phyloP scores from a whole-genome alignment of 2,888 invertebrate genomes.

The Drosophila paucipuncta region DNA sequence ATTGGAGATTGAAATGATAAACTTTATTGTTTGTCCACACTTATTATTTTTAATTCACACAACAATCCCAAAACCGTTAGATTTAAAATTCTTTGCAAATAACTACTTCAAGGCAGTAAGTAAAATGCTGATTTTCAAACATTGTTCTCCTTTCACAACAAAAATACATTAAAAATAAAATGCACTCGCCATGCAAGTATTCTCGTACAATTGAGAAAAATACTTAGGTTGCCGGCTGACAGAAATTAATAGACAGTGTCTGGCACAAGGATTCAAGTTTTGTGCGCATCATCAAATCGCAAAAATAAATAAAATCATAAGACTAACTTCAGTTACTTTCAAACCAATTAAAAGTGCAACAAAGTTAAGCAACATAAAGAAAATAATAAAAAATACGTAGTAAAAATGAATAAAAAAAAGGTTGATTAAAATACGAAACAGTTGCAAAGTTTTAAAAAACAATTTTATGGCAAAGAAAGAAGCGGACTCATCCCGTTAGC shows the following conservation, averaged over 20 bases:
- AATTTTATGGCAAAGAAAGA: conserved; percentile 19
- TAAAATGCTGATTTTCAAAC: neutral
- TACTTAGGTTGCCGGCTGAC: neutral
- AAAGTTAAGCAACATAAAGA: conserved; percentile 53
- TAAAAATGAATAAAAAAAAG: conserved; percentile 16
- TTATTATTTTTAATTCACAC: neutral
- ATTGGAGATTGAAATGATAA: neutral
- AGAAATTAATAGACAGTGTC: conserved; percentile 1
- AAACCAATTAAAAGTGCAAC: conserved; percentile 68
- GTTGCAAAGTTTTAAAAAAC: conserved; percentile 27
- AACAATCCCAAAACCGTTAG: neutral
- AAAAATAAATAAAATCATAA: conserved; percentile 44
- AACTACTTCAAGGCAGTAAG: neutral
- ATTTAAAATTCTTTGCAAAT: neutral
- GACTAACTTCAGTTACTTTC: conserved; percentile 46
- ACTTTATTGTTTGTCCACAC: neutral
- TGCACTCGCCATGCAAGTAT: neutral
- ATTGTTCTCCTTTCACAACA: neutral
- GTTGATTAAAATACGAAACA: conserved; percentile 31
- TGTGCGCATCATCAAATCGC: conserved; percentile 30
- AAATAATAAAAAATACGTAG: neutral
- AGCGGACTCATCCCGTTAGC: conserved; percentile 43
- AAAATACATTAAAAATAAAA: too few species aligned
- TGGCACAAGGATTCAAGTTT: conserved; percentile 21
- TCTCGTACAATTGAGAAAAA: neutral